Conservation (phyloP, 1,140 invertebrate genomes). For the Eupristina koningsbergeri region DNA sequence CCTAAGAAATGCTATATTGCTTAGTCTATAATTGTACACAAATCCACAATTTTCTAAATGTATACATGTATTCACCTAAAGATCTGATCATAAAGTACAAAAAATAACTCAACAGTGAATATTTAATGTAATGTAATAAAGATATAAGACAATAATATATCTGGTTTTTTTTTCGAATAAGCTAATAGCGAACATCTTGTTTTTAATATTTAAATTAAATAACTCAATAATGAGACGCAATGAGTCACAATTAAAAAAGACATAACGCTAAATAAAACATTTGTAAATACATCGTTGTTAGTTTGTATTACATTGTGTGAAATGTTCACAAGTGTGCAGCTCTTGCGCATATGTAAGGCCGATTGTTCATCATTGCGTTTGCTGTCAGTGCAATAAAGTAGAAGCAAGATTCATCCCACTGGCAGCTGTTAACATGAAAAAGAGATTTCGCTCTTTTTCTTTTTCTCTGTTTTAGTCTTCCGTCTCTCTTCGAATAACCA, state of each 20-base stretch:
- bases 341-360: neutral
- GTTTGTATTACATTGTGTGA: neutral
- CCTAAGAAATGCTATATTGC: too few species aligned
- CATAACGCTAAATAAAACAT: neutral
- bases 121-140: too few species aligned
- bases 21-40: too few species aligned
- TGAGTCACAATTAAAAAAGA: neutral
- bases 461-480: neutral
- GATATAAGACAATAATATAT: too few species aligned
- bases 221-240: neutral
- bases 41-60: too few species aligned
- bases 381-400: slow-evolving; percentile 15
- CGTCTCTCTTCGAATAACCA: slow-evolving; percentile 56
- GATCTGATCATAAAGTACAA: too few species aligned
- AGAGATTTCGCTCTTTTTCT: neutral
- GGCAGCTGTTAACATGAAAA: neutral
- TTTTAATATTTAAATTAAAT: neutral
- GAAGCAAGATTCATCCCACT: slow-evolving; percentile 15
- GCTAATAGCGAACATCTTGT: neutral
- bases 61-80: too few species aligned
- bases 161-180: neutral
- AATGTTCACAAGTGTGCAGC: neutral
- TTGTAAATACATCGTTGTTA: neutral
- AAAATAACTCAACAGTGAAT: too few species aligned
- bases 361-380: slow-evolving; percentile 32